These are phyloP conservation scores for Sepiola atlantica DNA, from an alignment of 2,888 invertebrate species.

Conservation along the genomic window DNA sequence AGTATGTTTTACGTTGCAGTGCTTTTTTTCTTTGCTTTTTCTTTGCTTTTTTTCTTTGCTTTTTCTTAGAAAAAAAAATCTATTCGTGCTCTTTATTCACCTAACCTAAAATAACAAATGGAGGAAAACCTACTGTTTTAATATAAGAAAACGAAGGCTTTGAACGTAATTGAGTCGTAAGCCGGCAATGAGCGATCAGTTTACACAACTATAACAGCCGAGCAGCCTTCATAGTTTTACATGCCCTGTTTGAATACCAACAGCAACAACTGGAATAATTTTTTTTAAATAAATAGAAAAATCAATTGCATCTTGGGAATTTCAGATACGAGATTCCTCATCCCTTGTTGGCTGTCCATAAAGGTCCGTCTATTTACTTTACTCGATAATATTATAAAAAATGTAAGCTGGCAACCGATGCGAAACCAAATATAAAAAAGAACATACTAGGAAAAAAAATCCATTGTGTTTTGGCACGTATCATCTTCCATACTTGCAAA, in stretches of 20 bases:
- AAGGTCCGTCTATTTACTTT: neutral
- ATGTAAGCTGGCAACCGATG: neutral
- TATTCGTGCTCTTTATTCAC: neutral
- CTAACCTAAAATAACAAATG: neutral
- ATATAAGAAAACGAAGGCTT: neutral
- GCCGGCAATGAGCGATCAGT: neutral
- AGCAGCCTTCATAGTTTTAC: neutral
- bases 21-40: too few relatives aligned
- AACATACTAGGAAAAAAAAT: neutral
- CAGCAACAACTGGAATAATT: too few relatives aligned
- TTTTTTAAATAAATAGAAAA: neutral
- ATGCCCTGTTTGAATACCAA: neutral
- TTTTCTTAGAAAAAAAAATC: neutral
- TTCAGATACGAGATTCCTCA: neutral
- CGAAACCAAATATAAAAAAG: slow-evolving; percentile 3
- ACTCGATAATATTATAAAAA: neutral
- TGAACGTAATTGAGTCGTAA: neutral
- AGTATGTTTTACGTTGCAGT: too few relatives aligned
- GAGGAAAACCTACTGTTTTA: too few relatives aligned
- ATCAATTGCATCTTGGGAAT: neutral
- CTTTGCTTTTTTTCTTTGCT: too few relatives aligned
- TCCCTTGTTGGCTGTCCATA: slow-evolving; percentile 14
- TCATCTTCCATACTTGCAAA: slow-evolving; percentile 32
- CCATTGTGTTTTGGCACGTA: slow-evolving; percentile 23
- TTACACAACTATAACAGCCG: neutral